phyloP scores from a whole-genome alignment of 2,113 vertebrate species.

The Centropus unirufus region DNA sequence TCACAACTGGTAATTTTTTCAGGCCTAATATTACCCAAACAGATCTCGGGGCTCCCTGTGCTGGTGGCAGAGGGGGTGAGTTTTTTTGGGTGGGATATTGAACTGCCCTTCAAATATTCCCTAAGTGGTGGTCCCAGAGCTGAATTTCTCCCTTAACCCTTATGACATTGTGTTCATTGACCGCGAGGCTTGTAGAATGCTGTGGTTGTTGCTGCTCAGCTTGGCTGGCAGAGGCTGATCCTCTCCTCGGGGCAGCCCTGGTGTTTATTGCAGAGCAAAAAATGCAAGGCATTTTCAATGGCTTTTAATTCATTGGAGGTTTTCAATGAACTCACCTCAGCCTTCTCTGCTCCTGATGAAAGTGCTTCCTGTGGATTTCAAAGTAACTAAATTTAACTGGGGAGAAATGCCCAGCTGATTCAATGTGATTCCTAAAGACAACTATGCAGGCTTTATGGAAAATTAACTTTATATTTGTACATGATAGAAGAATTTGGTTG shows the following conservation, averaged over 20 bases:
- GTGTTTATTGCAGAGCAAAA: neutral
- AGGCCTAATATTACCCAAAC: neutral
- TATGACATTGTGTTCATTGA: neutral
- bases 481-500: neutral
- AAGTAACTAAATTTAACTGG: conserved; percentile 38
- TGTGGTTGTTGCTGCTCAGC: neutral
- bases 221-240: neutral
- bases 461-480: neutral
- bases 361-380: conserved; percentile 54
- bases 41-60: neutral
- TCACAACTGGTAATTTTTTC: conserved; percentile 46
- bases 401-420: neutral
- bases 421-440: conserved; percentile 19
- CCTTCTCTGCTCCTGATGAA: neutral
- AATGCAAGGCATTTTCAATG: conserved; percentile 4
- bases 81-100: neutral
- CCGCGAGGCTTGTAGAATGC: neutral
- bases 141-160: conserved; percentile 6
- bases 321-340: conserved; percentile 44
- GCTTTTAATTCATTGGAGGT: conserved; percentile 48
- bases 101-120: neutral
- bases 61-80: neutral
- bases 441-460: neutral
- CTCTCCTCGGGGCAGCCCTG: neutral
- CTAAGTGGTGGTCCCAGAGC: neutral